Conservation (phyloP, 2,888 invertebrate genomes). For the Scaeva pyrastri region DNA sequence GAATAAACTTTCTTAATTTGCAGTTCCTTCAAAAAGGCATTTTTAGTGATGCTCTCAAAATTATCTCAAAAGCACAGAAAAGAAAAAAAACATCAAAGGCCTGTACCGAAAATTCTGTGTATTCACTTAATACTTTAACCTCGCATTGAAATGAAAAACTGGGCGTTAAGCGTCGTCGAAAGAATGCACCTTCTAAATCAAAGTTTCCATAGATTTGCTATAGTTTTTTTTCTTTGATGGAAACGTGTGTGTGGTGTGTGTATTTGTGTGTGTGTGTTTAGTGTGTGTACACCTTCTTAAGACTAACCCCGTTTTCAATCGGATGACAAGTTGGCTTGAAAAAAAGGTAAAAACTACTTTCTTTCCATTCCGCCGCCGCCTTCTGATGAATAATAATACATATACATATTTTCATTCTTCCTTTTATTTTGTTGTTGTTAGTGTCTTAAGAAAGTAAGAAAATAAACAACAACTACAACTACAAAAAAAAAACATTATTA, state of each 20-base stretch:
- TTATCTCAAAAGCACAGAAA: no score
- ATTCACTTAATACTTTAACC: no score
- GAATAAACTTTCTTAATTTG: no score
- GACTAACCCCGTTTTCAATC: conserved; percentile 60
- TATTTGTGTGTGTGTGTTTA: no score
- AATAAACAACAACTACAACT: conserved; percentile 23
- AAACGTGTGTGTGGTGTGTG: no score
- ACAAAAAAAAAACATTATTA: conserved; percentile 70
- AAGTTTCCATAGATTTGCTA: conserved; percentile 35
- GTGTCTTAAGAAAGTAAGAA: not conserved
- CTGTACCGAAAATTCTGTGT: no score
- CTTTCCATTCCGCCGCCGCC: not conserved
- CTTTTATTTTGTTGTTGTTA: conserved; percentile 1
- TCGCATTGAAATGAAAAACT: no score
- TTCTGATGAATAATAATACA: conserved; percentile 46
- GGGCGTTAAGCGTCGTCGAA: no score
- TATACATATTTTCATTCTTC: conserved; percentile 41
- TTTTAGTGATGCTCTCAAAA: no score
- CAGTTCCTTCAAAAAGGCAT: no score
- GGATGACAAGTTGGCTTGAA: conserved; percentile 48
- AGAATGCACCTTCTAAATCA: conserved; percentile 36
- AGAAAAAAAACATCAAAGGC: no score
- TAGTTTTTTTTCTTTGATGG: conserved; percentile 37
- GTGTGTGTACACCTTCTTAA: not conserved
- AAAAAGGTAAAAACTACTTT: conserved; percentile 18